Evolutionary conservation across 2,888 invertebrate species (phyloP).

Genomic region (Homarus gammarus): DNA sequence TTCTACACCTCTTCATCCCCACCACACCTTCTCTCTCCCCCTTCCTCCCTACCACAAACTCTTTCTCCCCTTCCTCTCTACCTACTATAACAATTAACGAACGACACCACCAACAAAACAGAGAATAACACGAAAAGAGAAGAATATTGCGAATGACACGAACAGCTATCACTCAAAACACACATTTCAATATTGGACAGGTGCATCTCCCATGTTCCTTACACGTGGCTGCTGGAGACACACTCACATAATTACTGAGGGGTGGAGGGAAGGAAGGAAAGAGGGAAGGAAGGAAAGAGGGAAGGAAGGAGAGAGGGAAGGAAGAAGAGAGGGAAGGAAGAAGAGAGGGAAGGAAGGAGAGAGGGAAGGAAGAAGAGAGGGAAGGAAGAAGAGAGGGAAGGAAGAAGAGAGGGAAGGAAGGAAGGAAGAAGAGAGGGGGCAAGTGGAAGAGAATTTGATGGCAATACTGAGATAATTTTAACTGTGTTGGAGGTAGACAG

Average conservation of each 20-base stretch:
- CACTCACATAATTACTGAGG: neutral
- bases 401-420: neutral
- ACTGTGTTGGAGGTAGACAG: too few relatives aligned
- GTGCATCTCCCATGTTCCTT: too few relatives aligned
- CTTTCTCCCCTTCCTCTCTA: too few relatives aligned
- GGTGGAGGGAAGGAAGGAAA: neutral
- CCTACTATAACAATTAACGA: too few relatives aligned
- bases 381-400: neutral
- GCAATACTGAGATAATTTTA: neutral
- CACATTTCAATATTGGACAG: too few relatives aligned
- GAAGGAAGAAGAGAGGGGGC: neutral
- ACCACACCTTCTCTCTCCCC: too few relatives aligned
- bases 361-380: slow-evolving; percentile 4
- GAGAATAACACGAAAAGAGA: too few relatives aligned
- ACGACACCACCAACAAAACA: too few relatives aligned
- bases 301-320: neutral
- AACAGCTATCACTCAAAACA: too few relatives aligned
- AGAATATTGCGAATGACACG: too few relatives aligned
- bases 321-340: neutral
- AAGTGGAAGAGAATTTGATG: neutral
- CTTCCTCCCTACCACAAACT: too few relatives aligned
- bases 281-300: neutral
- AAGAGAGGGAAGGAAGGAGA: slow-evolving; percentile 22
- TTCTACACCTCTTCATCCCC: too few relatives aligned
- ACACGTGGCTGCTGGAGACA: neutral